These are phyloP conservation scores for Podarcis lilfordi DNA, from an alignment of 2,797 vertebrate genomes.

Conservation along the genomic window DNA sequence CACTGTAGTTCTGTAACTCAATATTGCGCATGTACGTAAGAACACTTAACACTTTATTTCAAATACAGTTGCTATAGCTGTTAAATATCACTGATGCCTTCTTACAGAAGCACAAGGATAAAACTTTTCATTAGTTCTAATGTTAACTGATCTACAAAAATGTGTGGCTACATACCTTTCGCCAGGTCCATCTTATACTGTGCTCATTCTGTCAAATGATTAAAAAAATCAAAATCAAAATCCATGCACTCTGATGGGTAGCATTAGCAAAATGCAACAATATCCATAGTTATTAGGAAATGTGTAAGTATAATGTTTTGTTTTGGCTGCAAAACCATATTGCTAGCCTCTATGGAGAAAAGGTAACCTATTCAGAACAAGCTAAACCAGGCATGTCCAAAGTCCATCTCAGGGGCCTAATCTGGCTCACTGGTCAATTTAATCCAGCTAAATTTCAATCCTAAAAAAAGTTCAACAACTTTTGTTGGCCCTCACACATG, in stretches of 20 bases:
- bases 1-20: neutral
- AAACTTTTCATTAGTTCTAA: neutral
- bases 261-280: neutral
- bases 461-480: too few relatives aligned
- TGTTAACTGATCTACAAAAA: neutral
- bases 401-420: too few relatives aligned
- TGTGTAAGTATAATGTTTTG: neutral
- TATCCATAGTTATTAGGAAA: neutral
- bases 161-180: neutral
- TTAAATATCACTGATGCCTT: neutral
- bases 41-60: neutral
- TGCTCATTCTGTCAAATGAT: neutral
- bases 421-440: too few relatives aligned
- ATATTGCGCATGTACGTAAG: neutral
- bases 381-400: too few relatives aligned
- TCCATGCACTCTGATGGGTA: neutral
- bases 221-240: neutral
- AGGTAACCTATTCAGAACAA: constrained; percentile 1
- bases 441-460: too few relatives aligned
- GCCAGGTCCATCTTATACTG: neutral
- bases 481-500: too few relatives aligned
- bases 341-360: constrained; percentile 8
- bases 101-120: neutral
- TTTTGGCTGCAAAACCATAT: neutral
- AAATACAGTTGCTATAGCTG: neutral